phyloP scores from a whole-genome alignment of 1,140 invertebrate genomes.

The Lucilia cuprina region DNA sequence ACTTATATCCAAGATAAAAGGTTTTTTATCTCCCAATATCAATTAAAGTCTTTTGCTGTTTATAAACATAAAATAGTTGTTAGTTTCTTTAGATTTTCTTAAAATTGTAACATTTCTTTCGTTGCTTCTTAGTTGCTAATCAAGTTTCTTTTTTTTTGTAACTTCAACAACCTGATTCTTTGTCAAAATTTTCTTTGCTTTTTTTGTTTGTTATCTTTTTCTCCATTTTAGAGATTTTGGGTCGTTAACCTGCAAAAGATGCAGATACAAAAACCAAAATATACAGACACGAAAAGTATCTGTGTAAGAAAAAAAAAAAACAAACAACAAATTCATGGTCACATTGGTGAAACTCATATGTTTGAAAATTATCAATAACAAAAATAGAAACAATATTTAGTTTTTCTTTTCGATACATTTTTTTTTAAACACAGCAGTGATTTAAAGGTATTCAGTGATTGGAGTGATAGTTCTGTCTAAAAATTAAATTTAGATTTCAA shows the following conservation, averaged over 20 bases:
- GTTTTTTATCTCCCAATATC: not conserved
- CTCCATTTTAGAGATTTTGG: not conserved
- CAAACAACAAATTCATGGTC: conserved; percentile 17
- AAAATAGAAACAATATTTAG: not conserved
- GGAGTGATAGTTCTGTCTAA: too few relatives aligned
- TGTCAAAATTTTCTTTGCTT: not conserved
- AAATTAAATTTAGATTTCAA: too few relatives aligned
- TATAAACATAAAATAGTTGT: not conserved
- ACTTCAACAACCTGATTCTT: not conserved
- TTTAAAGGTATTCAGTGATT: not conserved
- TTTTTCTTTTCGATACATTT: not conserved
- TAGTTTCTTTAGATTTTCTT: not conserved
- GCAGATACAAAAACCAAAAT: not conserved
- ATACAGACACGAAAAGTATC: not conserved
- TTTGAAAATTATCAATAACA: not conserved
- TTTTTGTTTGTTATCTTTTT: not conserved
- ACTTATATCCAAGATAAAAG: too few relatives aligned
- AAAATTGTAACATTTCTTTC: not conserved
- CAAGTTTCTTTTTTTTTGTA: not conserved
- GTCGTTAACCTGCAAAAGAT: conserved; percentile 14
- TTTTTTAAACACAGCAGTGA: not conserved
- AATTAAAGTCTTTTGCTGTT: too few relatives aligned
- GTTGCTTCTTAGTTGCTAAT: not conserved
- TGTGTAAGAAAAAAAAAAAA: not conserved
- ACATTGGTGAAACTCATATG: not conserved